These are phyloP conservation scores for Unio delphinus DNA, from an alignment of 2,888 invertebrate species.

Conservation along the genomic window DNA sequence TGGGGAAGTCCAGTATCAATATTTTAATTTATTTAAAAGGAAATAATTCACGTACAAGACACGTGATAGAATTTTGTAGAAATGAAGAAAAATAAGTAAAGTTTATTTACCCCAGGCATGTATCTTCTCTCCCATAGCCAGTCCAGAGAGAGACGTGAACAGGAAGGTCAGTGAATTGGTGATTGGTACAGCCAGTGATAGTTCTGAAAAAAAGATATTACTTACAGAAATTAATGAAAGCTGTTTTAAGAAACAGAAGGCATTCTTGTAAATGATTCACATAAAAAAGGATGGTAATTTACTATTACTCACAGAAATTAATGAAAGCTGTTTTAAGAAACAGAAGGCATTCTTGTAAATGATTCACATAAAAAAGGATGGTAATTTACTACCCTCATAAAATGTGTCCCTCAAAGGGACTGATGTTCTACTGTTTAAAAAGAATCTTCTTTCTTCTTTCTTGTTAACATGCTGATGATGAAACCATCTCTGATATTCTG, in stretches of 20 bases:
- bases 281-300: too few relatives aligned
- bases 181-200: slow-evolving; percentile 87
- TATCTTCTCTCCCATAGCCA: slow-evolving; percentile 80
- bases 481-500: too few relatives aligned
- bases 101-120: slow-evolving; percentile 42
- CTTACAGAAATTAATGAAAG: neutral
- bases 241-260: neutral
- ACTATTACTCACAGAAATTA: neutral
- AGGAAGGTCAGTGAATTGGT: slow-evolving; percentile 90
- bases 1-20: neutral
- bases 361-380: too few relatives aligned
- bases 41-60: neutral
- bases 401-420: too few relatives aligned
- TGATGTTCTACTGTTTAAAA: too few relatives aligned
- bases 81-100: neutral
- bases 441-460: too few relatives aligned
- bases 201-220: slow-evolving; percentile 79
- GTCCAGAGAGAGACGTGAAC: slow-evolving; percentile 85
- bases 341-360: too few relatives aligned
- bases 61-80: neutral
- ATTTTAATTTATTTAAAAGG: neutral
- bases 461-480: too few relatives aligned
- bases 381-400: too few relatives aligned
- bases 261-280: too few relatives aligned
- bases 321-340: neutral